A percentile compares a stretch with the other conserved stretches of the same genome.
phyloP scores from a whole-genome alignment of 2,797 vertebrate genomes.

The Neostethus bicornis region DNA sequence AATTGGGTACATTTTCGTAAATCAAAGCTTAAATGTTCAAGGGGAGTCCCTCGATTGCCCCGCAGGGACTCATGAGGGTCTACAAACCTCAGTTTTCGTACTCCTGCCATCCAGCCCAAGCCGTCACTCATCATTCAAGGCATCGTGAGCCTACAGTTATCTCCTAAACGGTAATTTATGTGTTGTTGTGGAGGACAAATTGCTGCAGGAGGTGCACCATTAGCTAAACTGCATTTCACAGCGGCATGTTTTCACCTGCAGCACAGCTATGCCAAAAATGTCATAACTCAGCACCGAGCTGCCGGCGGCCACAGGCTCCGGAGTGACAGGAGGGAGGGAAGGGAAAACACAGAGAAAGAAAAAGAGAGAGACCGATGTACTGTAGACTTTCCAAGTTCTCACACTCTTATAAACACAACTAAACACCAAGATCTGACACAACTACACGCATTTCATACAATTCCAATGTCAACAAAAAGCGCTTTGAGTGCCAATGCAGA shows the following conservation, averaged over 20 bases:
- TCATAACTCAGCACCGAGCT: constrained; percentile 55
- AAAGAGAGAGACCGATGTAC: constrained; percentile 1
- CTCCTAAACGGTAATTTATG: constrained; percentile 71
- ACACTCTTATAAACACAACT: constrained; percentile 16
- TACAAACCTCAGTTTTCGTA: constrained; percentile 8
- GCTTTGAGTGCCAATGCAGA: too few species aligned
- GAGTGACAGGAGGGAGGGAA: constrained; percentile 18
- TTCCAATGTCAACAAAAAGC: too few species aligned
- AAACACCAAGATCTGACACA: background rate
- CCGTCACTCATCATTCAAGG: constrained; percentile 33
- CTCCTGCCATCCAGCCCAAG: background rate
- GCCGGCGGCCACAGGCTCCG: constrained; percentile 43
- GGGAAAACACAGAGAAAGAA: background rate
- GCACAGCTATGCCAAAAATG: constrained; percentile 78
- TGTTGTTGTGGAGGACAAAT: constrained; percentile 71
- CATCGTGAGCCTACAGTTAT: constrained; percentile 22
- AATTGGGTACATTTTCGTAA: constrained; percentile 47
- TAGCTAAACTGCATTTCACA: constrained; percentile 67
- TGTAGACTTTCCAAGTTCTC: constrained; percentile 2
- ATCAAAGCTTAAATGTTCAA: constrained; percentile 33
- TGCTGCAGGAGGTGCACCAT: constrained; percentile 72
- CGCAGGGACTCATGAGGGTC: constrained; percentile 8
- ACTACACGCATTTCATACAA: background rate
- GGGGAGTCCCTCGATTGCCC: constrained; percentile 42
- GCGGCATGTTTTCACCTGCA: constrained; percentile 80